These are phyloP conservation scores for Ips nitidus DNA, from an alignment of 1,140 invertebrate genomes.

Conservation along the genomic window DNA sequence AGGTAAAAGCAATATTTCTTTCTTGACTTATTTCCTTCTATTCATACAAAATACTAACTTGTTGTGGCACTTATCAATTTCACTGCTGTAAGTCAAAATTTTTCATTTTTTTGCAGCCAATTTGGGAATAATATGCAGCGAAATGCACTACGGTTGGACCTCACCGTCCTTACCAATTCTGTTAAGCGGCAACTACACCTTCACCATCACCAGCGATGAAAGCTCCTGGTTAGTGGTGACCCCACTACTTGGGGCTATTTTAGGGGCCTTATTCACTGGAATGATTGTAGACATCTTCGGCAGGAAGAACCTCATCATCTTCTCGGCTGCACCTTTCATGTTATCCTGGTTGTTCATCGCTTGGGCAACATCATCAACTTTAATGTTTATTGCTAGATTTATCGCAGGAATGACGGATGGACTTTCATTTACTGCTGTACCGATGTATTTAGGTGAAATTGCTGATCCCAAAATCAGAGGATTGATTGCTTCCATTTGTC, in stretches of 20 bases:
- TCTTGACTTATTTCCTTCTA: not conserved
- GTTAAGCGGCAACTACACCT: slow-evolving; percentile 40
- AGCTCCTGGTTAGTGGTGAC: slow-evolving; percentile 65
- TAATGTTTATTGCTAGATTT: slow-evolving; percentile 50
- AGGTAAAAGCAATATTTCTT: not conserved
- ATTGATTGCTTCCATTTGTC: slow-evolving; percentile 49
- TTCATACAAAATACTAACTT: not conserved
- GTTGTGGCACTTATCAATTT: not conserved
- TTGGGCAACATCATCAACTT: slow-evolving; percentile 53
- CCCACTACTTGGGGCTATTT: slow-evolving; percentile 61
- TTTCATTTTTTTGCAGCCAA: slow-evolving; percentile 24
- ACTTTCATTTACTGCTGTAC: slow-evolving; percentile 63
- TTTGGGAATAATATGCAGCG: slow-evolving; percentile 42
- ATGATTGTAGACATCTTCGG: slow-evolving; percentile 62
- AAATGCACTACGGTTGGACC: slow-evolving; percentile 48
- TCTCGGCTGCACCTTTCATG: slow-evolving; percentile 59
- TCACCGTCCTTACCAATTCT: slow-evolving; percentile 42
- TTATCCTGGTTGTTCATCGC: slow-evolving; percentile 67
- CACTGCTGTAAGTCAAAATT: not conserved
- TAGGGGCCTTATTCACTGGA: slow-evolving; percentile 58
- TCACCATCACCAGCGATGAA: slow-evolving; percentile 48
- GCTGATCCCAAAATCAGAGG: slow-evolving; percentile 69
- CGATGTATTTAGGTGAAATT: slow-evolving; percentile 67
- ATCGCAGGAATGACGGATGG: slow-evolving; percentile 66
- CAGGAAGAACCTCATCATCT: slow-evolving; percentile 61